Conservation (phyloP, 2,888 invertebrate species). For the Aphodius sticticus region DNA sequence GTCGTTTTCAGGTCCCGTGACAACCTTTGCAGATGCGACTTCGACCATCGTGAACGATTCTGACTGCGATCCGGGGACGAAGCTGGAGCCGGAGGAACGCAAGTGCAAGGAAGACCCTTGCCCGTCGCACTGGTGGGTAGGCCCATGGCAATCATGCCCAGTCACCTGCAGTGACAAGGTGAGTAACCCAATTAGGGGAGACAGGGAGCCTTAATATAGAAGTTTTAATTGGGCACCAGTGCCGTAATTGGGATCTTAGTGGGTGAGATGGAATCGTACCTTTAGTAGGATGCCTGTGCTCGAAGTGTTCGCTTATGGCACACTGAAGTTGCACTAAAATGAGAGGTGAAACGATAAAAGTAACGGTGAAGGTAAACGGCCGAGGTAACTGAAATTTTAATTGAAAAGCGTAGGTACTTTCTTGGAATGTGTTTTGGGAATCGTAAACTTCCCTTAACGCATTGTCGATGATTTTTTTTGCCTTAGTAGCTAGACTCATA, state of each 20-base stretch:
- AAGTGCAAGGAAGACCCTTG: slow-evolving; percentile 73
- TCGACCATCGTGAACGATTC: slow-evolving; percentile 56
- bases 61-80: slow-evolving; percentile 57
- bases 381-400: neutral
- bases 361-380: neutral
- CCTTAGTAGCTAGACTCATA: no score
- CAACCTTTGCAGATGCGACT: slow-evolving; percentile 56
- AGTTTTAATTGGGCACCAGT: neutral
- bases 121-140: slow-evolving; percentile 86
- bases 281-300: no score
- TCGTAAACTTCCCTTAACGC: no score
- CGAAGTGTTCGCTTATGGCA: neutral
- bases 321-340: neutral
- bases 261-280: neutral
- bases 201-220: neutral
- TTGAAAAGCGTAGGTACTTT: neutral
- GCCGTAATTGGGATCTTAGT: neutral
- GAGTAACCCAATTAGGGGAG: slow-evolving; percentile 29
- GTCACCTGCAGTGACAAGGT: slow-evolving; percentile 67
- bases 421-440: neutral
- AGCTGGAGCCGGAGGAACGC: slow-evolving; percentile 69
- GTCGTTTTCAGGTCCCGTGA: slow-evolving; percentile 57
- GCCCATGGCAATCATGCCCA: slow-evolving; percentile 86
- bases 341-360: neutral
- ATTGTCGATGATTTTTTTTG: no score